Evolutionary conservation across 2,888 invertebrate genomes (phyloP).

Genomic region (Cancer borealis): DNA sequence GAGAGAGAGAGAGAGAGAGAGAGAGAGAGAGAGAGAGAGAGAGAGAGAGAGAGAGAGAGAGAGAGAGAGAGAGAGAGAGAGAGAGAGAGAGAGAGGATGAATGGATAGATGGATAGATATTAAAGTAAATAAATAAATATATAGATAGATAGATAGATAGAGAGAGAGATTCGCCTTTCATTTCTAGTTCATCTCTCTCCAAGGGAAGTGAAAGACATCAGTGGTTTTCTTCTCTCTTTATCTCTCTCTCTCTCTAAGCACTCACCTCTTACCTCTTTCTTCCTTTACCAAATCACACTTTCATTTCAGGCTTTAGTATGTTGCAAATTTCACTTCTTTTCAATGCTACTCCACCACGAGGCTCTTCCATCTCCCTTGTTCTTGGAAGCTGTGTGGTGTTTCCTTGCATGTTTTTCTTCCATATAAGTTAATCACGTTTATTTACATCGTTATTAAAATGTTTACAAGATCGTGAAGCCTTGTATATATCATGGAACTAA

Average conservation of each 20-base stretch:
- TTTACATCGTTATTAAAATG: not conserved
- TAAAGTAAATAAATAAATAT: no score
- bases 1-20: not conserved
- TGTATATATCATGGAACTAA: not conserved
- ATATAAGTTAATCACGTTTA: not conserved
- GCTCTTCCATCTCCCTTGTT: not conserved
- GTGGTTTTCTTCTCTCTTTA: not conserved
- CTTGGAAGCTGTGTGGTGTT: not conserved
- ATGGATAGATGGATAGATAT: not conserved
- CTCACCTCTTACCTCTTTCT: not conserved
- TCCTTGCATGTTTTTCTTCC: not conserved
- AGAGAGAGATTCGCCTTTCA: not conserved
- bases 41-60: conserved; percentile 34
- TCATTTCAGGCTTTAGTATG: not conserved
- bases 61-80: conserved; percentile 4
- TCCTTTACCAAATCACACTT: not conserved
- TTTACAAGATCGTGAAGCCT: not conserved
- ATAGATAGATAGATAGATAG: no score
- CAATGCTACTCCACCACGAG: not conserved
- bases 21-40: conserved; percentile 15
- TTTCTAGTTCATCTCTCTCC: not conserved
- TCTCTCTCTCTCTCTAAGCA: not conserved
- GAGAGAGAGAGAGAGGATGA: conserved; percentile 8
- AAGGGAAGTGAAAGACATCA: not conserved
- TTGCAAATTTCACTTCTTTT: not conserved